phyloP scores from a whole-genome alignment of 2,797 vertebrate genomes.

The Syndactyla subalaris region DNA sequence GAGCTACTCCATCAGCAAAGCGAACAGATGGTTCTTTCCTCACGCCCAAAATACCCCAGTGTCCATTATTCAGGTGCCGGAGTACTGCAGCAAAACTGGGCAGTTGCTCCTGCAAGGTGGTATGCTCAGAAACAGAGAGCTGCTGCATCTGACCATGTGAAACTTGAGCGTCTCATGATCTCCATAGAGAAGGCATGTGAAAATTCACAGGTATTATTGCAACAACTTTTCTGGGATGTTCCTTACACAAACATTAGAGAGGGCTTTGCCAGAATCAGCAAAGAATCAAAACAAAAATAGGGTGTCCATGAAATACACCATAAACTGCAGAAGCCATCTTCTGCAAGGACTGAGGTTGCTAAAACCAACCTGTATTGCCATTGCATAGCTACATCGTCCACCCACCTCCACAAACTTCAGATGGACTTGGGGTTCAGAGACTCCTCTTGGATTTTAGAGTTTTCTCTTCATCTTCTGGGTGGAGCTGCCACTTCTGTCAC shows the following conservation, averaged over 20 bases:
- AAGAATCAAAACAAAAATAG: not conserved
- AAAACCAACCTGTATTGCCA: not conserved
- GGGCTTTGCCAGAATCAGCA: not conserved
- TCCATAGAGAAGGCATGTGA: not conserved
- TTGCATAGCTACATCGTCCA: not conserved
- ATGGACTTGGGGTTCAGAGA: not conserved
- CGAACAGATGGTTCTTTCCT: not conserved
- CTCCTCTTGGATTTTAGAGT: not conserved
- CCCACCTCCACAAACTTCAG: not conserved
- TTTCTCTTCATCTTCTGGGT: not conserved
- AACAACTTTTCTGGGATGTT: not conserved
- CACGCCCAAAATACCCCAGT: not conserved
- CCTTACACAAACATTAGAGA: not conserved
- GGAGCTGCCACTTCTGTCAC: not conserved
- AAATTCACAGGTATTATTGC: not conserved
- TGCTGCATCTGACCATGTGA: not conserved
- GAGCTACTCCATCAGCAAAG: not conserved
- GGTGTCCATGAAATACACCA: not conserved
- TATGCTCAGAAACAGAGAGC: fast-evolving
- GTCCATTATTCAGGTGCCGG: not conserved
- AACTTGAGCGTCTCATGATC: not conserved
- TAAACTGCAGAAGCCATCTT: not conserved
- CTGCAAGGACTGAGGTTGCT: not conserved
- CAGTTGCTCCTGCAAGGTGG: fast-evolving
- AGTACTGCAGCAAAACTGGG: not conserved